Conservation (phyloP, 2,113 vertebrate species). For the Microtus ochrogaster region DNA sequence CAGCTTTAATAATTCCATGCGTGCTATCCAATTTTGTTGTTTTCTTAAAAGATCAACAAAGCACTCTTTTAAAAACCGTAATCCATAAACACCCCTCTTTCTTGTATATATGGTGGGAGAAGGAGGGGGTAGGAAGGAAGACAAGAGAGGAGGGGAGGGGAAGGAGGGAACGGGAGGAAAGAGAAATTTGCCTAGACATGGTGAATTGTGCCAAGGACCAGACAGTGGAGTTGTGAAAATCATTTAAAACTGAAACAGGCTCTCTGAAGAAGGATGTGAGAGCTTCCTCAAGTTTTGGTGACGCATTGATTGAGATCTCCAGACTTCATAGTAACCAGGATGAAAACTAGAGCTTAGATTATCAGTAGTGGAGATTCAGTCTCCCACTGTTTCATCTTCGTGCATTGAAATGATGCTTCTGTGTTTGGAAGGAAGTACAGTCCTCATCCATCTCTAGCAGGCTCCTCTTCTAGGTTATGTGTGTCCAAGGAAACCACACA, state of each 20-base stretch:
- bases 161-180: rapidly evolving
- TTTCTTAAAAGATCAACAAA: conserved; percentile 62
- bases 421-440: not conserved
- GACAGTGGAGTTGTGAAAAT: not conserved
- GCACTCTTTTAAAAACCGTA: not conserved
- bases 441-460: not conserved
- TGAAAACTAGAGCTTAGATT: not conserved
- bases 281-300: not conserved
- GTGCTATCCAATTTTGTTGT: conserved; percentile 71
- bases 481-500: not conserved
- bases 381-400: not conserved
- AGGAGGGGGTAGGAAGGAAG: not conserved
- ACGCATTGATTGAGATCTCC: not conserved
- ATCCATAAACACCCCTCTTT: not conserved
- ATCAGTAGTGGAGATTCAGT: not conserved
- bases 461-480: not conserved
- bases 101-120: not conserved
- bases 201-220: not conserved
- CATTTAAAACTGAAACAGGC: not conserved
- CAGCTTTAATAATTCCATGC: conserved; percentile 81
- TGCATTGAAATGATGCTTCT: not conserved
- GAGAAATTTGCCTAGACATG: not conserved
- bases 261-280: not conserved
- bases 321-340: not conserved
- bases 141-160: rapidly evolving